Evolutionary conservation across 2,113 vertebrate species (phyloP).

Genomic region (Lonchura striata): DNA sequence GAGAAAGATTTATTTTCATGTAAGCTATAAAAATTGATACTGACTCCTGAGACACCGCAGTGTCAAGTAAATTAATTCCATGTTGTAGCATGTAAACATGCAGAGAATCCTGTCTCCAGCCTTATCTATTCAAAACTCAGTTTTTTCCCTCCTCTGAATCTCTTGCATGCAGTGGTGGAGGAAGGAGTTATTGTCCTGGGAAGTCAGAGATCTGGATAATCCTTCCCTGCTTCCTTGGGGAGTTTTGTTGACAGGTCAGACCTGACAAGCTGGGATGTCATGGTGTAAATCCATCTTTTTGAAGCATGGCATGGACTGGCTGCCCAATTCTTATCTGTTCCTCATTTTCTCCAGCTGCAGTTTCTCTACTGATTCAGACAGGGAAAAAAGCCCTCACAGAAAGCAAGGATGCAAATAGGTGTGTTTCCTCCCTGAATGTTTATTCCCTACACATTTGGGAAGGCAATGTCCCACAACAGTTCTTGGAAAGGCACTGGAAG

Average conservation of each 20-base stretch:
- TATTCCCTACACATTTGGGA: neutral
- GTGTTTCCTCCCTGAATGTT: neutral
- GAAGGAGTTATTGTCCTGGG: neutral
- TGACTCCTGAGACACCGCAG: neutral
- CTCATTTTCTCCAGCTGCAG: neutral
- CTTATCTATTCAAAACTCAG: neutral
- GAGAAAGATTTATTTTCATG: constrained; percentile 56
- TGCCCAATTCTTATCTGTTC: neutral
- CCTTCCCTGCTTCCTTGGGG: neutral
- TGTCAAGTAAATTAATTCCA: constrained; percentile 30
- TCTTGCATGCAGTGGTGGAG: neutral
- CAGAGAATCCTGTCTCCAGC: neutral
- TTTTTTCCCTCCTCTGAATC: neutral
- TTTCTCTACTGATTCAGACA: neutral
- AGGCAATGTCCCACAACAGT: neutral
- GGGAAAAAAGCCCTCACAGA: neutral
- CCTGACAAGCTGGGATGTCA: neutral
- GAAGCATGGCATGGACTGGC: fast-evolving
- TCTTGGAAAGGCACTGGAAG: neutral
- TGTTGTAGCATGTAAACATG: neutral
- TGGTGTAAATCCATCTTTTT: neutral
- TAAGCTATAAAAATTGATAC: constrained; percentile 39
- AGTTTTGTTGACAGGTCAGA: neutral
- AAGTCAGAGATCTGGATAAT: neutral
- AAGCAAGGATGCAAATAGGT: neutral